Conservation (phyloP, 1,140 invertebrate genomes). For the Arion vulgaris region DNA sequence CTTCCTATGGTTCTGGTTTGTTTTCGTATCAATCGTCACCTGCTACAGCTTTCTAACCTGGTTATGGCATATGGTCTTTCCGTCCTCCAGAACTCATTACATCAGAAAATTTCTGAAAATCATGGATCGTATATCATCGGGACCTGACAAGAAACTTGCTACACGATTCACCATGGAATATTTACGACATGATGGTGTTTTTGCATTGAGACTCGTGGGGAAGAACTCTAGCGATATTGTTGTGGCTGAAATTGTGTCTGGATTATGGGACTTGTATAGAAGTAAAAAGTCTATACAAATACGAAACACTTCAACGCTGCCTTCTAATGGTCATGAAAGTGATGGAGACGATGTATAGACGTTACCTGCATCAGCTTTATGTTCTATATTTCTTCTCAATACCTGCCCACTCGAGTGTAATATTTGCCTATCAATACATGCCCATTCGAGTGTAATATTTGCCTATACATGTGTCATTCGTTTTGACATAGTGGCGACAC, state of each 20-base stretch:
- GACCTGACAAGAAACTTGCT: constrained; percentile 66
- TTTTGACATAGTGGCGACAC: too few species aligned
- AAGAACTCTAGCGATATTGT: constrained; percentile 72
- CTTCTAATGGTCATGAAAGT: constrained; percentile 56
- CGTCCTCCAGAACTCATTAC: constrained; percentile 69
- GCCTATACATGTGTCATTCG: too few species aligned
- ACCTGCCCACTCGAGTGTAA: too few species aligned
- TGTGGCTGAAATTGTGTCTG: constrained; percentile 68
- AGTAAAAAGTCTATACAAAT: constrained; percentile 68
- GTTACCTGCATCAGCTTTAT: neutral
- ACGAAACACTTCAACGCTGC: constrained; percentile 49
- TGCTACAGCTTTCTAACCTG: constrained; percentile 70
- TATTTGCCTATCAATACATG: too few species aligned
- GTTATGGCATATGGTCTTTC: constrained; percentile 70
- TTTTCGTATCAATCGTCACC: constrained; percentile 74
- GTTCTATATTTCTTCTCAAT: neutral
- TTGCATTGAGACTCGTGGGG: constrained; percentile 68
- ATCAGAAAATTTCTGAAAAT: constrained; percentile 72
- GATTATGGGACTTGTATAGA: constrained; percentile 69
- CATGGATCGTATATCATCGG: constrained; percentile 66
- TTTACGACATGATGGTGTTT: constrained; percentile 69
- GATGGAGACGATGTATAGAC: constrained; percentile 64
- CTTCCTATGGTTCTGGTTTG: constrained; percentile 77
- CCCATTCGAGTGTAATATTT: too few species aligned
- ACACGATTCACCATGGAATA: constrained; percentile 67